These are phyloP conservation scores for Protonibea diacanthus DNA, from an alignment of 2,797 vertebrate species.

Conservation along the genomic window DNA sequence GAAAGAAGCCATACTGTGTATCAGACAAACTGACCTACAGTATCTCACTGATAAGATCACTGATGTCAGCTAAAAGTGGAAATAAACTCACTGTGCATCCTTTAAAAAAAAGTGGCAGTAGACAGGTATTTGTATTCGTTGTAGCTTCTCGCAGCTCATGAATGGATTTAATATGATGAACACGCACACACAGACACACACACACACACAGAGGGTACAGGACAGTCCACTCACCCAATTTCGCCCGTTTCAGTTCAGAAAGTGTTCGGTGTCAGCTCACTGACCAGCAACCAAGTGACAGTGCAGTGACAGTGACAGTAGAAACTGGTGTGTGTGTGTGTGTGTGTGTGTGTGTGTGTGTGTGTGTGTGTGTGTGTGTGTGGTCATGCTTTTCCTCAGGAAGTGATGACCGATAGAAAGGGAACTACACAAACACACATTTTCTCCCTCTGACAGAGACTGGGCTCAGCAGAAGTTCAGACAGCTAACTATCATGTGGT, in stretches of 20 bases:
- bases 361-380: constrained; percentile 37
- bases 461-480: constrained; percentile 85
- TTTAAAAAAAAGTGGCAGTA: background rate
- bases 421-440: constrained; percentile 79
- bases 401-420: constrained; percentile 82
- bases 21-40: constrained; percentile 1
- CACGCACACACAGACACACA: constrained; percentile 1
- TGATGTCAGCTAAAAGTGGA: constrained; percentile 6
- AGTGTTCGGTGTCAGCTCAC: constrained; percentile 33
- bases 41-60: constrained; percentile 23
- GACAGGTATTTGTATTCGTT: background rate
- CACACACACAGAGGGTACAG: constrained; percentile 12
- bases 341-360: constrained; percentile 22
- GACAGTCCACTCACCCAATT: constrained; percentile 69
- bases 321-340: constrained; percentile 24
- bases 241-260: constrained; percentile 31
- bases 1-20: background rate
- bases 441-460: constrained; percentile 73
- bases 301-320: constrained; percentile 36
- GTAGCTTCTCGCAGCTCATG: background rate
- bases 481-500: constrained; percentile 86
- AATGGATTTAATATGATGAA: constrained; percentile 14
- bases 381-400: constrained; percentile 82
- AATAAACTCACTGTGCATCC: background rate
- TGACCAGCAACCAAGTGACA: constrained; percentile 55